Conservation (phyloP, 2,888 invertebrate species). For the Nephrotoma flavescens region DNA sequence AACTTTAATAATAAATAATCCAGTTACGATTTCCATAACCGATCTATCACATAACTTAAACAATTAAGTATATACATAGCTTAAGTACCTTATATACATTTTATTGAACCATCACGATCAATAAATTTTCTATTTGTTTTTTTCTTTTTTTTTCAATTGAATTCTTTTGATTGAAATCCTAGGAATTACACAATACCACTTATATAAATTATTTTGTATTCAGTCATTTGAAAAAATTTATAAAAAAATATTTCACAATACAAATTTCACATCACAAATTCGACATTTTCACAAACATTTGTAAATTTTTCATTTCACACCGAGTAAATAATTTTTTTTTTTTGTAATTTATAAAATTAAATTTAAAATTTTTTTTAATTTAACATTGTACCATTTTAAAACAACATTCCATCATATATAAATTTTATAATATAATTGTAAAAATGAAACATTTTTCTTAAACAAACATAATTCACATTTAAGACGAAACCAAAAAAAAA, state of each 20-base stretch:
- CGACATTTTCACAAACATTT: not conserved
- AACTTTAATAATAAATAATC: not conserved
- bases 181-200: not conserved
- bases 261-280: not conserved
- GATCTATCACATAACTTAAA: not conserved
- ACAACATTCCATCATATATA: not conserved
- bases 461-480: conserved; percentile 2
- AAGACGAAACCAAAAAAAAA: not conserved
- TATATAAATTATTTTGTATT: not conserved
- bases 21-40: not conserved
- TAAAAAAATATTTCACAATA: not conserved
- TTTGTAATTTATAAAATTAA: not conserved
- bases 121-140: not conserved
- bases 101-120: not conserved
- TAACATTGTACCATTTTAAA: not conserved
- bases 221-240: not conserved
- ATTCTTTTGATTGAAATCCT: not conserved
- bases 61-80: not conserved
- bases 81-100: not conserved
- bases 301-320: not conserved
- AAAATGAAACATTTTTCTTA: not conserved
- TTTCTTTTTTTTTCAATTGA: not conserved
- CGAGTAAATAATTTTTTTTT: not conserved
- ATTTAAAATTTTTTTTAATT: not conserved
- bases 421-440: not conserved